Base-by-base conservation (phyloP, 2,797 vertebrate species). In the Eptatretus atami region DNA sequence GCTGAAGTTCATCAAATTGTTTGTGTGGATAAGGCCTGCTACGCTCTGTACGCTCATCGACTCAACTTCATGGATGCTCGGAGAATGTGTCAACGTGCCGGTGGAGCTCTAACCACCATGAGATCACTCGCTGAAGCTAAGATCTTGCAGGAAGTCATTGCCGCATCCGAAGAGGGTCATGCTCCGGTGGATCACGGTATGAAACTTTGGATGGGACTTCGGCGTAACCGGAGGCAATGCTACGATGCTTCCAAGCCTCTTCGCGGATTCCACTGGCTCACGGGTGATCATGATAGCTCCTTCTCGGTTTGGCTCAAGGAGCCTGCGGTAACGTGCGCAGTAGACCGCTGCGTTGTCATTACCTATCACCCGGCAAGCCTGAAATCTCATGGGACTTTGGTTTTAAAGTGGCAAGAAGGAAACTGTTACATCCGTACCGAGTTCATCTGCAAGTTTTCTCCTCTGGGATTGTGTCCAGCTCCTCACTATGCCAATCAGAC, bases 381-480 rank as follows among this genome's bases (percentile, higher is more conserved):
- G 25, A 12, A n/a, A n/a, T n/a, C n/a, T 25, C 31, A 44, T 44
- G 57, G 57, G n/a, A 61, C 10, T 3, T 25, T 25, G n/a, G 25
- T n/a, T 25, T 25, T 61, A n/a, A 61, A 61, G 57, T 61, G 57
- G 57, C n/a, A 61, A 61, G 57, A 61, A n/a, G 57, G 57, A n/a
- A 61, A 61, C 11, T 61, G 57, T 25, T n/a, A 61, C 11, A 25
- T 25, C 11, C 57, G n/a, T 10, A 25, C 57, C 9, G 25, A n/a
- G 57, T 61, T 61, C 25, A 25, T 61, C n/a, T 61, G 57, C 57
- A 61, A 61, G 57, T 61, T n/a, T 25, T n/a, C 57, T n/a, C 25
- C n/a, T 25, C n/a, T n/a, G 9, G 57, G 57, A n/a, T n/a, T 61
- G 57, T 61, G 57, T 25, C n/a, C n/a, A 12, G n/a, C 57, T 10